Conservation (phyloP, 2,113 vertebrate species). For the Sapayoa aenigma region DNA sequence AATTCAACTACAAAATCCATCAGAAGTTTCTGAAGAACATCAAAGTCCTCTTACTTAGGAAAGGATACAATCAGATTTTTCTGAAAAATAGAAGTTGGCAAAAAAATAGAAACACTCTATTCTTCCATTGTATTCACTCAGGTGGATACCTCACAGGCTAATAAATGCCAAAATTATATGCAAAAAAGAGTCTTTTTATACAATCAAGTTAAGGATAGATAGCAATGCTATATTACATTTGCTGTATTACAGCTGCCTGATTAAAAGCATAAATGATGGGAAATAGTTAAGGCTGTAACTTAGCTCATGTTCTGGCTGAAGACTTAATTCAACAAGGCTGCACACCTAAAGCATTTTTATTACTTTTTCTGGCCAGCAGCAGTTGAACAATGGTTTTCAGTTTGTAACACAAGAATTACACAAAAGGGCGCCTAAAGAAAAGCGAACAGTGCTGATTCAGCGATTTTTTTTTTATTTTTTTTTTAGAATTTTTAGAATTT, state of each 20-base stretch:
- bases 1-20: slow-evolving; percentile 66
- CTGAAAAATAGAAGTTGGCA: slow-evolving; percentile 67
- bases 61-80: slow-evolving; percentile 65
- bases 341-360: background rate
- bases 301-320: background rate
- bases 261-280: background rate
- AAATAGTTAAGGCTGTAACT: background rate
- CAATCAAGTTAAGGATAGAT: background rate
- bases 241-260: background rate
- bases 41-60: slow-evolving; percentile 63
- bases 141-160: slow-evolving; percentile 36
- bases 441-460: background rate
- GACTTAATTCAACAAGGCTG: background rate
- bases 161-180: slow-evolving; percentile 11
- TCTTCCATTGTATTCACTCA: slow-evolving; percentile 45
- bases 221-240: background rate
- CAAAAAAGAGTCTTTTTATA: slow-evolving; percentile 5
- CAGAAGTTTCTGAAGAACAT: slow-evolving; percentile 65
- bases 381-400: background rate
- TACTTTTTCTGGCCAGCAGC: background rate
- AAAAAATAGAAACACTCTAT: slow-evolving; percentile 50
- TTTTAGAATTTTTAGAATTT: background rate
- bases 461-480: background rate
- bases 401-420: background rate
- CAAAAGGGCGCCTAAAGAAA: background rate